Conservation (phyloP, 2,888 invertebrate species). For the Drosophila nigritarsus region DNA sequence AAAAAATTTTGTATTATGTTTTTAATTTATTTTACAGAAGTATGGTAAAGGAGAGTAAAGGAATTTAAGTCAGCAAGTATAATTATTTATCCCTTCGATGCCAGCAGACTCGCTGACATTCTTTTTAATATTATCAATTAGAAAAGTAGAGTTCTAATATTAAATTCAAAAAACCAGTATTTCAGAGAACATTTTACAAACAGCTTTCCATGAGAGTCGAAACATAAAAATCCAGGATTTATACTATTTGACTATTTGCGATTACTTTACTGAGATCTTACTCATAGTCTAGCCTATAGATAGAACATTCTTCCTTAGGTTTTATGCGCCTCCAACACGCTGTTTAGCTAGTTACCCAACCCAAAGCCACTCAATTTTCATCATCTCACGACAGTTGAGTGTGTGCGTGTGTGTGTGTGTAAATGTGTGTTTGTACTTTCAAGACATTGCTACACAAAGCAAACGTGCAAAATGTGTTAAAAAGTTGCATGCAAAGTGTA, state of each 20-base stretch:
- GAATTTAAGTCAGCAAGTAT: neutral
- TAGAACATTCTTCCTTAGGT: neutral
- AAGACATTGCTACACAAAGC: conserved; percentile 60
- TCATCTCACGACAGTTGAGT: neutral
- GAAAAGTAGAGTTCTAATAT: neutral
- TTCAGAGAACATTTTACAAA: neutral
- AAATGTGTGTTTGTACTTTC: conserved; percentile 39
- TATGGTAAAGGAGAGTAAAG: neutral
- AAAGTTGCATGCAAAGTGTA: conserved; percentile 65
- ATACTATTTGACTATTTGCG: neutral
- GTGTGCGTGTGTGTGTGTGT: conserved; percentile 6
- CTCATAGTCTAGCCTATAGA: neutral
- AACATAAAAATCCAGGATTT: neutral
- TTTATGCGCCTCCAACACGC: conserved; percentile 13
- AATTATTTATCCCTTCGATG: too few species aligned
- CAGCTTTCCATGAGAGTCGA: neutral
- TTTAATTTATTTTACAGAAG: neutral
- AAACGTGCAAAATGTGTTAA: conserved; percentile 67
- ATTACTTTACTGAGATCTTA: neutral
- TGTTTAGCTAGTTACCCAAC: neutral
- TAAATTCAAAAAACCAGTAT: neutral
- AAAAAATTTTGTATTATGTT: neutral
- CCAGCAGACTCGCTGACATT: neutral
- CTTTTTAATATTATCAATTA: neutral
- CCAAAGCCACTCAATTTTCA: neutral